Evolutionary conservation across 2,113 vertebrate species (phyloP).

Genomic region (Sinocyclocheilus anshuiensis): DNA sequence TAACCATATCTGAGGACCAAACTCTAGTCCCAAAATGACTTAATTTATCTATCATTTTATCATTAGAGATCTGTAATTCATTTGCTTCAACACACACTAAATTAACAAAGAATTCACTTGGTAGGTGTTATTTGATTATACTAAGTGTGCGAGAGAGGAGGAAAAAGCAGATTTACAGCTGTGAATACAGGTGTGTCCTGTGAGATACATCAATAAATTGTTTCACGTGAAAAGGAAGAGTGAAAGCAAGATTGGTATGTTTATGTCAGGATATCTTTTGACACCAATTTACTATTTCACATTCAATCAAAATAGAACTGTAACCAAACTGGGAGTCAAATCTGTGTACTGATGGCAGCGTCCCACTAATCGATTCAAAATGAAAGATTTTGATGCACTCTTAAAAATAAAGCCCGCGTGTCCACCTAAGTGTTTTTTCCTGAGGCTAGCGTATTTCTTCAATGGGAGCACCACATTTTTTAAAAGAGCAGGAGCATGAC

Average conservation of each 20-base stretch:
- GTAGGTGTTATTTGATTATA: background rate
- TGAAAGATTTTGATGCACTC: background rate
- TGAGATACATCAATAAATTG: constrained; percentile 27
- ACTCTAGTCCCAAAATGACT: background rate
- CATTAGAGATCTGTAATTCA: background rate
- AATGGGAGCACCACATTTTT: too few relatives aligned
- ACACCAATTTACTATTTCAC: background rate
- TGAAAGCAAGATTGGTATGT: background rate
- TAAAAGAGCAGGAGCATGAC: too few relatives aligned
- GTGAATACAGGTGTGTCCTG: constrained; percentile 35
- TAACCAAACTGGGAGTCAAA: background rate
- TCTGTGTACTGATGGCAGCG: background rate
- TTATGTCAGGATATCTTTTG: constrained; percentile 19
- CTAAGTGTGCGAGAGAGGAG: background rate
- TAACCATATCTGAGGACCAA: background rate
- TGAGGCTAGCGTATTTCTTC: too few relatives aligned
- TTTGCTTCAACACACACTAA: background rate
- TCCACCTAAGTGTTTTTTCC: too few relatives aligned
- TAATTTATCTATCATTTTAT: constrained; percentile 1
- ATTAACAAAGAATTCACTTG: background rate
- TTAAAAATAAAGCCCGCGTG: too few relatives aligned
- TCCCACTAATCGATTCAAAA: background rate
- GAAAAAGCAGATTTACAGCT: constrained; percentile 29
- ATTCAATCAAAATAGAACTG: background rate
- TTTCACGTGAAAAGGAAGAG: background rate